Evolutionary conservation across 2,113 vertebrate genomes (phyloP).

Genomic region (Raja brachyura): DNA sequence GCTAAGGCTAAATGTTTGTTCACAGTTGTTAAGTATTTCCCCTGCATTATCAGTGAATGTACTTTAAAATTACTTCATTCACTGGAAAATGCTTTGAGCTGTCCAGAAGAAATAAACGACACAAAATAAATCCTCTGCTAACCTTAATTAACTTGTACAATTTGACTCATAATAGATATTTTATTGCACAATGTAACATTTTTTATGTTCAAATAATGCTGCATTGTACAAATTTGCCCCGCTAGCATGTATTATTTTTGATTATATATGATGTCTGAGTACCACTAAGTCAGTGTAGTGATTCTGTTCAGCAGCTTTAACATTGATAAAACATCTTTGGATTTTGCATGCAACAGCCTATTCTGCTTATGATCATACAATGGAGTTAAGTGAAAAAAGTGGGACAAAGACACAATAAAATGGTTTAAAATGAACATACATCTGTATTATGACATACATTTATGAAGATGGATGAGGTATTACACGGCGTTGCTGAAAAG

Average conservation of each 20-base stretch:
- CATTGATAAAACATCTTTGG: background rate
- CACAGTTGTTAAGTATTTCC: background rate
- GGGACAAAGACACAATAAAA: background rate
- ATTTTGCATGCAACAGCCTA: background rate
- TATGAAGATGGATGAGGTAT: background rate
- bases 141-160: background rate
- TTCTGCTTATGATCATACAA: background rate
- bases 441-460: background rate
- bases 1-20: background rate
- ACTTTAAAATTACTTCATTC: background rate
- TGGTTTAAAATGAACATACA: background rate
- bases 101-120: background rate
- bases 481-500: background rate
- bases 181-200: too few species aligned
- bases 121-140: background rate
- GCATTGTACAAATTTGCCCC: background rate
- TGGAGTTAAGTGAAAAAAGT: background rate
- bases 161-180: background rate
- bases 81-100: background rate
- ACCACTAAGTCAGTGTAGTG: background rate
- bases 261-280: background rate
- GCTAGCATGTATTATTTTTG: background rate
- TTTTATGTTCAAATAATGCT: background rate
- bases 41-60: background rate
- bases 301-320: background rate